phyloP scores from a whole-genome alignment of 2,113 vertebrate species.

The Raja brachyura region DNA sequence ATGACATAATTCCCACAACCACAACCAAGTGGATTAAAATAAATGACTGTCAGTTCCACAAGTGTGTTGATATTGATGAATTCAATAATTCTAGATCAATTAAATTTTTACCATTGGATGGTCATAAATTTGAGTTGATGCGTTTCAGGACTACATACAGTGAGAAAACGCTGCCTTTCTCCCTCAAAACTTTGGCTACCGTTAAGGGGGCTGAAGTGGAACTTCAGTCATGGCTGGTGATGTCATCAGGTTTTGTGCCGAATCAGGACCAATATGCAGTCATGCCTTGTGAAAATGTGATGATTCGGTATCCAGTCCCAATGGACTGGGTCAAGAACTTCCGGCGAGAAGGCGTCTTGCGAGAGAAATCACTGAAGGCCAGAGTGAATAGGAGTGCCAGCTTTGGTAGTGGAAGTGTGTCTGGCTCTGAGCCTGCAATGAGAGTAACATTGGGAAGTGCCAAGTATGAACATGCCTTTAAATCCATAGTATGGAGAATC shows the following conservation, averaged over 20 bases:
- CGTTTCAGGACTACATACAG: constrained; percentile 69
- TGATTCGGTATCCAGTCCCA: constrained; percentile 74
- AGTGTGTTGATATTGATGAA: constrained; percentile 63
- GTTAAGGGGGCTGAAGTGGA: constrained; percentile 75
- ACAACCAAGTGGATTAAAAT: constrained; percentile 80
- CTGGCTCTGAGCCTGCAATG: constrained; percentile 81
- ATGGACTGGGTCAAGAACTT: constrained; percentile 82
- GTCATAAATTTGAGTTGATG: constrained; percentile 74
- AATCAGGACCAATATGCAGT: constrained; percentile 70
- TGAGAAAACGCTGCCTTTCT: constrained; percentile 76
- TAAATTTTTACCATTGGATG: constrained; percentile 68
- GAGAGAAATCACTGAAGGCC: constrained; percentile 79
- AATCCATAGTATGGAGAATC: constrained; percentile 80
- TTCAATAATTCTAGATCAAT: constrained; percentile 61
- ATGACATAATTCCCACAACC: constrained; percentile 80
- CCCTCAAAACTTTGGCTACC: constrained; percentile 66
- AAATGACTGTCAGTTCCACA: constrained; percentile 64
- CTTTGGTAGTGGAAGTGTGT: constrained; percentile 66
- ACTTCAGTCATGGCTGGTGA: constrained; percentile 81
- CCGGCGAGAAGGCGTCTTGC: constrained; percentile 70
- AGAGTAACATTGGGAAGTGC: constrained; percentile 81
- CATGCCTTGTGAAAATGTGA: constrained; percentile 79
- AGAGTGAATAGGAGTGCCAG: constrained; percentile 80
- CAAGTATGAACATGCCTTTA: constrained; percentile 81
- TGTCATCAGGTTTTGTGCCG: constrained; percentile 73